phyloP scores from a whole-genome alignment of 1,140 invertebrate species.

The Brachystomella parvula region DNA sequence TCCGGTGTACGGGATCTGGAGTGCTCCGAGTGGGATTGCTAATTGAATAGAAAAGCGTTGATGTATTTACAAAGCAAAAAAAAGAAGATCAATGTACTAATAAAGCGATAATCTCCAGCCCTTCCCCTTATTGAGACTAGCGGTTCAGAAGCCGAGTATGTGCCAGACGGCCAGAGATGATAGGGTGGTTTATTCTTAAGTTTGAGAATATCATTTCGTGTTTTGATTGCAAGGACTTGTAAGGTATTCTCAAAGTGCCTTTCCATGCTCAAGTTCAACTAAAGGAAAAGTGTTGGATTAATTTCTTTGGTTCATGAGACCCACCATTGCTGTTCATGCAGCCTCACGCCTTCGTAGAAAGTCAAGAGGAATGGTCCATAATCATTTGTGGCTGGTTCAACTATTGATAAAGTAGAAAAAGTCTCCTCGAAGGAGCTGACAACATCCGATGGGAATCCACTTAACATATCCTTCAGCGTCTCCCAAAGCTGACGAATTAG shows the following conservation, averaged over 20 bases:
- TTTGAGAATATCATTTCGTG: conserved; percentile 14
- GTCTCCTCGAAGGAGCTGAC: not conserved
- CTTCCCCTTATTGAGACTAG: not conserved
- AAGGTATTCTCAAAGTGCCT: conserved; percentile 20
- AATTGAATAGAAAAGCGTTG: not conserved
- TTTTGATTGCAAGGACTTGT: conserved; percentile 18
- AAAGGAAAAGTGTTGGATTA: not conserved
- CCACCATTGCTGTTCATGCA: too few species aligned
- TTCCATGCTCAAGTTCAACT: conserved; percentile 12
- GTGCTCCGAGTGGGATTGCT: conserved; percentile 18
- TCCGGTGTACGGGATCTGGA: conserved; percentile 18
- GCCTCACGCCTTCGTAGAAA: conserved; percentile 1
- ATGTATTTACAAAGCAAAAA: conserved; percentile 2
- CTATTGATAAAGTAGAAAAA: not conserved
- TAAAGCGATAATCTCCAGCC: not conserved
- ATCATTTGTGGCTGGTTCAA: not conserved
- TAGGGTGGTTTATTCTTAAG: conserved; percentile 3
- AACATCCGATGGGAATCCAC: not conserved
- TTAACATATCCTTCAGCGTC: not conserved
- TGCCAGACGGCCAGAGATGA: not conserved
- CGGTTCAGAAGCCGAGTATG: too few species aligned
- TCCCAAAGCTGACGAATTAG: not conserved
- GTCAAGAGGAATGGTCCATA: not conserved
- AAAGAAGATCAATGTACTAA: not conserved
- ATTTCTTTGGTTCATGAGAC: too few species aligned